A percentile compares a stretch with the other conserved stretches of the same genome.
Conservation (phyloP, 2,797 vertebrate species). For the Anguilla megastoma region DNA sequence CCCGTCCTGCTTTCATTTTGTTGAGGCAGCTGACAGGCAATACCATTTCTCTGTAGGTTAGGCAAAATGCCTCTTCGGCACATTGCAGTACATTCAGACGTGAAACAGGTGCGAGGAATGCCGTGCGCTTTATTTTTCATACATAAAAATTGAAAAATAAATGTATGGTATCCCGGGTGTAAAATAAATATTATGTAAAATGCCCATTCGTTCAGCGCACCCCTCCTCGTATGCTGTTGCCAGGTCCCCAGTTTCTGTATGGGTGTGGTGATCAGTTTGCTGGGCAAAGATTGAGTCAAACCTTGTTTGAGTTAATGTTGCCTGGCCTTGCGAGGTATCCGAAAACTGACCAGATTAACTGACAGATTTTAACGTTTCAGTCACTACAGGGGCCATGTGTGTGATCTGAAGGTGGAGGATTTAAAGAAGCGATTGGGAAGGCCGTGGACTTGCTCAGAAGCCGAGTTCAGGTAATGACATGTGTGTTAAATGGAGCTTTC, state of each 20-base stretch:
- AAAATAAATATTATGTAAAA: neutral
- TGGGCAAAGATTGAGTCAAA: constrained; percentile 68
- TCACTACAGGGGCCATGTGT: constrained; percentile 59
- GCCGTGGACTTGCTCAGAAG: constrained; percentile 50
- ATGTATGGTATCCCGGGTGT: neutral
- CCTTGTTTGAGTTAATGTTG: constrained; percentile 47
- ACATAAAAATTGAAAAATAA: neutral
- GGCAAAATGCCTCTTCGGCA: neutral
- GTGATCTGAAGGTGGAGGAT: constrained; percentile 61
- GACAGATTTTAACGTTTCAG: constrained; percentile 42
- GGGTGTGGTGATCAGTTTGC: constrained; percentile 80
- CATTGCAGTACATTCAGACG: neutral
- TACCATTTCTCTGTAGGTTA: constrained; percentile 65
- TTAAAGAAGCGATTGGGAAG: constrained; percentile 48
- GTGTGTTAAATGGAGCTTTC: constrained; percentile 22
- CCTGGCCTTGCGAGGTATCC: constrained; percentile 49
- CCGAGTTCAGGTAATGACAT: constrained; percentile 71
- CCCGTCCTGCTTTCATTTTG: constrained; percentile 69
- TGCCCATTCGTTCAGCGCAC: constrained; percentile 29
- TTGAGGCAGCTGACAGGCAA: constrained; percentile 64
- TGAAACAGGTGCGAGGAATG: rapidly evolving
- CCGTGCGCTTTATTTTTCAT: neutral
- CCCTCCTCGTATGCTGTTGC: constrained; percentile 72
- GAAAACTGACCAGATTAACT: constrained; percentile 53
- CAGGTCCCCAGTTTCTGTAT: constrained; percentile 79